Conservation (phyloP, 2,888 invertebrate species). For the Pristionchus maxplancki region DNA sequence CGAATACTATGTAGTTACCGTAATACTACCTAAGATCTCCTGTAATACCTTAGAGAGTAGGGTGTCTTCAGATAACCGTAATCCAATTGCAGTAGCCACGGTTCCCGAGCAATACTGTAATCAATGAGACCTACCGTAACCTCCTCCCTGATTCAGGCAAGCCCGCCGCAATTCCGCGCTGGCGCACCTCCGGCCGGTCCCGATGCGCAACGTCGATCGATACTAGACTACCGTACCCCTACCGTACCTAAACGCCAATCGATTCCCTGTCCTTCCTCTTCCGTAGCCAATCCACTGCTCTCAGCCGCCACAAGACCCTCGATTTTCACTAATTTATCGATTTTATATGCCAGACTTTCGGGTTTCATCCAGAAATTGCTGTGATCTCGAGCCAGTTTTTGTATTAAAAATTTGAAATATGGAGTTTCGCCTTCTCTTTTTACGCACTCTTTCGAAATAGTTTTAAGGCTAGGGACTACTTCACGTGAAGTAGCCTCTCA, state of each 20-base stretch:
- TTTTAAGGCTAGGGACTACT: neutral
- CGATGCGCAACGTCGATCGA: slow-evolving; percentile 13
- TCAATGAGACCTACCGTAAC: too few relatives aligned
- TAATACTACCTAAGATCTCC: too few relatives aligned
- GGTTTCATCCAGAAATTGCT: neutral
- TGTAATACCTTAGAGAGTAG: too few relatives aligned
- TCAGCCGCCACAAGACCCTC: neutral
- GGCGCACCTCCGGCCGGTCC: neutral
- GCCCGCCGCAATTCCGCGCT: slow-evolving; percentile 16
- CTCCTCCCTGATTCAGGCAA: neutral
- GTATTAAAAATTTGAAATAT: neutral
- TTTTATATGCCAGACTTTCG: neutral
- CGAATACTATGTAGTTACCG: too few relatives aligned
- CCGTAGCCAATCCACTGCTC: slow-evolving; percentile 12
- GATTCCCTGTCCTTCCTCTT: slow-evolving; percentile 3
- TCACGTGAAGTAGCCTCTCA: neutral
- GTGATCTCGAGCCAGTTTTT: neutral
- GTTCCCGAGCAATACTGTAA: too few relatives aligned
- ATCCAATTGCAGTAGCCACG: too few relatives aligned
- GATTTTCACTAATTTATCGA: neutral
- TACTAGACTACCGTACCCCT: neutral
- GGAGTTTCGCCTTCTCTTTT: too few relatives aligned
- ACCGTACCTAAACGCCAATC: neutral
- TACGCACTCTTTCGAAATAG: neutral
- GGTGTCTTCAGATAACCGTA: neutral